A percentile compares a stretch with the other conserved stretches of the same genome.
Conservation (phyloP, 2,888 invertebrate species). For the Lasioglossum villosulum region DNA sequence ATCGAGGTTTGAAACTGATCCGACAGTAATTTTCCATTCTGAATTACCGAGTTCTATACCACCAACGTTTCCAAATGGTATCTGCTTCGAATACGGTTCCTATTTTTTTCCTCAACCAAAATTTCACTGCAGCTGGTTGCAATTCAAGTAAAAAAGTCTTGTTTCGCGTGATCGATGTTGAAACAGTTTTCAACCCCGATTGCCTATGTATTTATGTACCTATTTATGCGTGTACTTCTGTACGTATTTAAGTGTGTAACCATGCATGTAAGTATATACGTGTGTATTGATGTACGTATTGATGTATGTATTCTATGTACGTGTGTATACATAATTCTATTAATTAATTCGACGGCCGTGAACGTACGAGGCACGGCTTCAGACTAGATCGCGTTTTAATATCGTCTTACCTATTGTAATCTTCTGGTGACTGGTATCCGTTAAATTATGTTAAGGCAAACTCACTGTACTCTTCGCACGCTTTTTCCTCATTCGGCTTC, state of each 20-base stretch:
- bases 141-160: too few species aligned
- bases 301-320: not conserved
- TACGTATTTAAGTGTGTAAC: not conserved
- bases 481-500: not conserved
- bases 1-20: constrained; percentile 4
- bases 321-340: constrained; percentile 1
- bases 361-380: constrained; percentile 32
- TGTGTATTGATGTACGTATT: constrained; percentile 17
- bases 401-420: constrained; percentile 36
- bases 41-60: not conserved
- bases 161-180: not conserved
- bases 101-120: not conserved
- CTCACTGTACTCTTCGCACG: constrained; percentile 57
- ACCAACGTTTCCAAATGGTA: not conserved
- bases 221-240: not conserved
- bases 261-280: not conserved
- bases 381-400: constrained; percentile 60
- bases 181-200: not conserved
- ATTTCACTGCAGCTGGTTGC: too few species aligned
- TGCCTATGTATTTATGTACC: not conserved
- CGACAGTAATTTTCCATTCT: not conserved
- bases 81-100: not conserved
- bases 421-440: constrained; percentile 45
- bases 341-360: constrained; percentile 40
- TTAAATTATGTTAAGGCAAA: constrained; percentile 73